A percentile compares a stretch with the other conserved stretches of the same genome.
Evolutionary conservation across 2,113 vertebrate species (phyloP).

Genomic region (Psittacara wagleri): DNA sequence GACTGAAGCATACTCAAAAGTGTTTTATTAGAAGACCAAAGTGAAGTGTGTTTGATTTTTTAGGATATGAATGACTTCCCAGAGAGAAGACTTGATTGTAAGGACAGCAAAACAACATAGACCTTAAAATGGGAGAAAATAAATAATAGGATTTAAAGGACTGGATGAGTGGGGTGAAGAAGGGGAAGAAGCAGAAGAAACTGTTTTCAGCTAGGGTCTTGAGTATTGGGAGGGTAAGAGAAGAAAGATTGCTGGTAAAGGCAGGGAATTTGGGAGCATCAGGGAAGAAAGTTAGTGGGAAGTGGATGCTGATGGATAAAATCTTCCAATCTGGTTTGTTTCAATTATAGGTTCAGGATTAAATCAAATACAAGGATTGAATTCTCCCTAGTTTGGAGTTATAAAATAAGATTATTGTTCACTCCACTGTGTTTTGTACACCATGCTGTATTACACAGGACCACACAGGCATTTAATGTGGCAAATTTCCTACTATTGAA

Average conservation of each 20-base stretch:
- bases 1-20: not conserved
- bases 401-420: not conserved
- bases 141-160: not conserved
- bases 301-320: not conserved
- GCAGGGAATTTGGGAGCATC: not conserved
- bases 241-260: not conserved
- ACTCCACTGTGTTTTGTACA: not conserved
- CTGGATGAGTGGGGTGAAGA: not conserved
- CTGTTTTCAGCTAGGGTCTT: not conserved
- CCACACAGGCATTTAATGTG: fast-evolving
- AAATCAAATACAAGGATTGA: not conserved
- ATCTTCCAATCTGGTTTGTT: not conserved
- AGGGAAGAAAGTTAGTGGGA: not conserved
- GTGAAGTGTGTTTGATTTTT: not conserved
- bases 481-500: not conserved
- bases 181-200: not conserved
- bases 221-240: not conserved
- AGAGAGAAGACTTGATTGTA: not conserved
- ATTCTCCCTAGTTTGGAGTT: not conserved
- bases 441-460: not conserved
- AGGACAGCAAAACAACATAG: not conserved
- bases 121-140: not conserved
- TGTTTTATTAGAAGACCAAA: not conserved
- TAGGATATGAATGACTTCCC: not conserved
- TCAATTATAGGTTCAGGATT: not conserved